Conservation (phyloP, 2,113 vertebrate species). For the Elephas maximus region DNA sequence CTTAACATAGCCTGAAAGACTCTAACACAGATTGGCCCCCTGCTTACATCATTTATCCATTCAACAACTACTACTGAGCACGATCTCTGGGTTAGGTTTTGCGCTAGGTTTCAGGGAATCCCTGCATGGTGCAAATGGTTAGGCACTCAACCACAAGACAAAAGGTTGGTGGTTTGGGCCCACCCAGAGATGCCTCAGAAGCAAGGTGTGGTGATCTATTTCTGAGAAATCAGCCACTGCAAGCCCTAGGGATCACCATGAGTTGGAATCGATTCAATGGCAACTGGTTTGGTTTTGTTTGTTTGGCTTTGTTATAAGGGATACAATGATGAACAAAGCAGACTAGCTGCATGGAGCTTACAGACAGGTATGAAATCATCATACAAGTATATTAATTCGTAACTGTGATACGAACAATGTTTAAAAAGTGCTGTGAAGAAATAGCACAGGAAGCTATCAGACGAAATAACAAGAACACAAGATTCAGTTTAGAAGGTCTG, state of each 20-base stretch:
- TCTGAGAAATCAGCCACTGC: no score
- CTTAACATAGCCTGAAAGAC: no score
- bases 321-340: not conserved
- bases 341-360: not conserved
- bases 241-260: no score
- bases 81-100: not conserved
- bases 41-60: not conserved
- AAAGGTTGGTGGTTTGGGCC: no score
- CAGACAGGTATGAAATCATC: not conserved
- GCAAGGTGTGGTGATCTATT: no score
- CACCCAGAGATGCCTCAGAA: no score
- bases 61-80: not conserved
- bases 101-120: not conserved
- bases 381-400: not conserved
- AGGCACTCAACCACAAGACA: no score
- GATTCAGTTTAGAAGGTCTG: not conserved
- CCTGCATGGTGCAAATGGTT: no score
- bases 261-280: no score
- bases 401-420: not conserved
- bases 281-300: no score
- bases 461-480: not conserved
- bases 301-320: no score
- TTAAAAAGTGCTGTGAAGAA: slow-evolving; percentile 27
- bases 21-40: not conserved
- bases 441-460: not conserved